These are phyloP conservation scores for Rhingia campestris DNA, from an alignment of 2,888 invertebrate genomes.

Conservation along the genomic window DNA sequence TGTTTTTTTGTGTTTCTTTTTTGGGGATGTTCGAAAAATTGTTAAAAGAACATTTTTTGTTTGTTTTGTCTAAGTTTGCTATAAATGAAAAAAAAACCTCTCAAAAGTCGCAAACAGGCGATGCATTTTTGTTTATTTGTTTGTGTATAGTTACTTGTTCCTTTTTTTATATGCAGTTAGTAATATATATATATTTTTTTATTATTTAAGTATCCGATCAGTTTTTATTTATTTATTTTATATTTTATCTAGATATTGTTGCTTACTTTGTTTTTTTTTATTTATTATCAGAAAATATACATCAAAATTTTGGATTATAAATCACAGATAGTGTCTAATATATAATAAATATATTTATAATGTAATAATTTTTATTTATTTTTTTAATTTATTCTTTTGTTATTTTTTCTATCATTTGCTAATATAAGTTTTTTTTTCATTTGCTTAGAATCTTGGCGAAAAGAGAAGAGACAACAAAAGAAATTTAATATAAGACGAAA, in stretches of 20 bases:
- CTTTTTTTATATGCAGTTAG: conserved; percentile 75
- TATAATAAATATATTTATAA: conserved; percentile 70
- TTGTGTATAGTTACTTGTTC: conserved; percentile 73
- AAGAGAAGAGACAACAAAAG: conserved; percentile 62
- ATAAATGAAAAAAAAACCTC: conserved; percentile 75
- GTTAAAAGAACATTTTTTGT: conserved; percentile 61
- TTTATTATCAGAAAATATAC: conserved; percentile 82
- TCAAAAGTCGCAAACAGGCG: conserved; percentile 76
- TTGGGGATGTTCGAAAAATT: conserved; percentile 75
- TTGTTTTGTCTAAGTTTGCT: conserved; percentile 51
- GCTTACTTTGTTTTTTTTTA: conserved; percentile 73
- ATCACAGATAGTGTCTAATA: conserved; percentile 83
- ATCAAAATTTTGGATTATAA: conserved; percentile 84
- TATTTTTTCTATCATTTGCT: conserved; percentile 61
- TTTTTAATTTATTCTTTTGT: conserved; percentile 21
- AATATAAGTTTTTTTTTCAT: conserved; percentile 60
- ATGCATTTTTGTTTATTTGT: conserved; percentile 59
- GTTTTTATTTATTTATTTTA: conserved; percentile 67
- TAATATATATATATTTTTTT: conserved; percentile 75
- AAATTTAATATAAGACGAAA: conserved; percentile 37
- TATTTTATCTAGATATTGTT: conserved; percentile 75
- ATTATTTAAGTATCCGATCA: conserved; percentile 75
- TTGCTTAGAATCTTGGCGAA: conserved; percentile 67
- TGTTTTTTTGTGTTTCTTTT: conserved; percentile 67
- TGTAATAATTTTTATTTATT: conserved; percentile 64